Conservation (phyloP, 2,113 vertebrate genomes). For the Sorex fumeus region DNA sequence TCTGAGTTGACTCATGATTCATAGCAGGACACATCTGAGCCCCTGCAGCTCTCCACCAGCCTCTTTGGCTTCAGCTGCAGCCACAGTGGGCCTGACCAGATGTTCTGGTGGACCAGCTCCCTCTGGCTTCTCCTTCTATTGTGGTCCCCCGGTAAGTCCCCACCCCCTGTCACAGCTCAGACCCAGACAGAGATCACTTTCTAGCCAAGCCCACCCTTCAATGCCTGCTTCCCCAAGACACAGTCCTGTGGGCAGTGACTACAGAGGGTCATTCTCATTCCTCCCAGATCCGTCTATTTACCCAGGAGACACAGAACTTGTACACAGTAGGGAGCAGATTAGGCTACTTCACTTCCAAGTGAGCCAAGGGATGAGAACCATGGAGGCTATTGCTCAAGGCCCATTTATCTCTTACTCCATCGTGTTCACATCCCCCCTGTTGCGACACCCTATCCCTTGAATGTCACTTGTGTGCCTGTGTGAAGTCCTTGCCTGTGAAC, state of each 20-base stretch:
- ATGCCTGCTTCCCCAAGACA: background rate
- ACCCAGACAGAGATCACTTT: background rate
- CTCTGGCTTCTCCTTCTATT: background rate
- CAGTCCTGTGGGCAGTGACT: background rate
- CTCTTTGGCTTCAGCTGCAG: background rate
- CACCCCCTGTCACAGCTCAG: background rate
- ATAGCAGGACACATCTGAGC: too few relatives aligned
- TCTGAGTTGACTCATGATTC: too few relatives aligned
- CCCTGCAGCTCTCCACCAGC: too few relatives aligned
- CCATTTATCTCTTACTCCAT: slow-evolving; percentile 4
- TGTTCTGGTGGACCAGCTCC: too few relatives aligned
- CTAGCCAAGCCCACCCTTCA: too few relatives aligned
- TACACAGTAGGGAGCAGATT: background rate
- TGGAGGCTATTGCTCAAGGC: background rate
- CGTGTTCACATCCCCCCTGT: background rate
- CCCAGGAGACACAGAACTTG: background rate
- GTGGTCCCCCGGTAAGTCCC: background rate
- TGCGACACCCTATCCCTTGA: background rate
- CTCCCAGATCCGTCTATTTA: background rate
- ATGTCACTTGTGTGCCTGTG: background rate
- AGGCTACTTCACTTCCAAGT: slow-evolving; percentile 9
- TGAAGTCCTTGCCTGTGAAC: background rate
- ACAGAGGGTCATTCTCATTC: background rate
- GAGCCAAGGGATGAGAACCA: background rate
- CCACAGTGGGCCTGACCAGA: background rate